These are phyloP conservation scores for Paracyprichromis sp. DNA, from an alignment of 2,113 vertebrate genomes.

Conservation along the genomic window DNA sequence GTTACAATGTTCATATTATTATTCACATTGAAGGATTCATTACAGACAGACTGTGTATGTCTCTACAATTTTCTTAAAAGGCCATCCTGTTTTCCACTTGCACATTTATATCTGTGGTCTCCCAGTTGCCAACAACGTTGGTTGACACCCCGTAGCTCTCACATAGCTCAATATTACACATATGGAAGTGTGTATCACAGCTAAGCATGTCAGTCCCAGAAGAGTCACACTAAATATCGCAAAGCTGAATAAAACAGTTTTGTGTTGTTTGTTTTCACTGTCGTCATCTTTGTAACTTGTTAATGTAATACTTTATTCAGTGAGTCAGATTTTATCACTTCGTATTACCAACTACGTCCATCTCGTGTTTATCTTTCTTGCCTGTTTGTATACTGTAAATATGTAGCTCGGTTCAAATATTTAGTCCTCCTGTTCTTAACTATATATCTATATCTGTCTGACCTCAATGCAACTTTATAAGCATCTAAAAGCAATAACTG, in stretches of 20 bases:
- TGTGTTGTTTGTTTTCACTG: conserved; percentile 18
- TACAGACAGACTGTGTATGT: not conserved
- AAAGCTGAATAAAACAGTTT: conserved; percentile 23
- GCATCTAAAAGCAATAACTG: not conserved
- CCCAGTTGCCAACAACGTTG: not conserved
- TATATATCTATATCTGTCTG: not conserved
- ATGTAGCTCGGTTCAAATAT: not conserved
- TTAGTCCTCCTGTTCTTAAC: not conserved
- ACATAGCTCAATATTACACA: conserved; percentile 31
- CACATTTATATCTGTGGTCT: conserved; percentile 1
- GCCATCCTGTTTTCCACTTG: not conserved
- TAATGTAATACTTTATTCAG: conserved; percentile 13
- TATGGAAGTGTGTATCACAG: conserved; percentile 44
- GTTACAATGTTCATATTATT: not conserved
- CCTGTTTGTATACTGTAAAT: not conserved
- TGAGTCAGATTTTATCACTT: not conserved
- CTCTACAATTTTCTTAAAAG: not conserved
- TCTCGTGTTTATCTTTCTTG: conserved; percentile 28
- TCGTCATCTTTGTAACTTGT: conserved; percentile 1
- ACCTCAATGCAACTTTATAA: not conserved
- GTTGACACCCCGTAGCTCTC: conserved; percentile 28
- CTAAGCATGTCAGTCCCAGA: conserved; percentile 6
- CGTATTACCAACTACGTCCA: not conserved
- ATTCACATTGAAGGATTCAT: not conserved
- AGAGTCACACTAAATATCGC: conserved; percentile 33